Base-by-base conservation (phyloP, 1,140 invertebrate genomes). In the Campoletis sonorensis region DNA sequence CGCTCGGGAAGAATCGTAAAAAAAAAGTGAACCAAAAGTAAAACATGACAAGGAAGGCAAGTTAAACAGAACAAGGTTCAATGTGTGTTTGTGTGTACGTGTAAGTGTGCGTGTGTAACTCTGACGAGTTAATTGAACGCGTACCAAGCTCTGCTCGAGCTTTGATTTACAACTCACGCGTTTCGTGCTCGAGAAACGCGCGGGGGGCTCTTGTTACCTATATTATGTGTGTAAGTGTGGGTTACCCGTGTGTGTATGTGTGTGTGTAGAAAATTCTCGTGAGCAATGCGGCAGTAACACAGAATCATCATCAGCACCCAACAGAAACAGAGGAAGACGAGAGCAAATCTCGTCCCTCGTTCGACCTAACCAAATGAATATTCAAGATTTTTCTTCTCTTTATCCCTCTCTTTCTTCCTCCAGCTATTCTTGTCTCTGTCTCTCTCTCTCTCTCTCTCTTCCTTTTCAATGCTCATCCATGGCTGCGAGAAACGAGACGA, bases 61-160 rank as follows among this genome's bases (percentile, higher is more conserved):
- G 79, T 82, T 40, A 73, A 40, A 79, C 4, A 13, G 58, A 51
- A 30, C 37, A 30, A 18, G 76, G 18, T 15, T 23, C 15, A 58
- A n/a, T 18, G 58, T 30, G 45, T 71, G 51, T 11, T 1, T 79
- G 27, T 75, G 72, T 76, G 49, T 70, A 49, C 15, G 70, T 80
- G 45, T 49, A 5, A 78, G 26, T 77, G 73, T 78, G 49, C 54
- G 68, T 33, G 51, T 80, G 61, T 76, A 5, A 61, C 26, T 79
- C 76, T 83, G 82, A 83, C 80, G 82, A 83, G 82, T 83, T 83
- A 83, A 83, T 83, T 83, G 82, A 83, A 83, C 82, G 82, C 77
- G 79, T 79, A 78, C 79, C 54, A 21, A 81, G 67, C 71, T 83
- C 49, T 68, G 77, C 51, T 51, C 61, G 64, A 73, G 72, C 71